Evolutionary conservation across 64 coral and sea anemone species (phyloP).

Genomic region (Actinia equina): DNA sequence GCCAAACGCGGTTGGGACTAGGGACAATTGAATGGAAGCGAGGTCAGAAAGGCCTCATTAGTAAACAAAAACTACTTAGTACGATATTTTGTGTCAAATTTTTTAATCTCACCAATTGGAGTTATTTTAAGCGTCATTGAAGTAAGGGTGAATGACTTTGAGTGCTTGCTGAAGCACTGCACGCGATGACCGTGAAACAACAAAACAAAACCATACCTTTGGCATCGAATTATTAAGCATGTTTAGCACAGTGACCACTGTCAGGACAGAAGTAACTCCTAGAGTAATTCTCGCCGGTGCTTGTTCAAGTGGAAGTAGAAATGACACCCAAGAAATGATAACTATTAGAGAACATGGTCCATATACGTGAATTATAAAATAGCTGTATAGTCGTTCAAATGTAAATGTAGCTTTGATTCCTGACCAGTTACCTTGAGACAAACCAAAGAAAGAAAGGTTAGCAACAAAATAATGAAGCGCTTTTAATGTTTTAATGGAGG

Average conservation of each 20-base stretch:
- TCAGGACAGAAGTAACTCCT: slow-evolving; percentile 89
- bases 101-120: too few relatives aligned
- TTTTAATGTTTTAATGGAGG: too few relatives aligned
- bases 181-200: too few relatives aligned
- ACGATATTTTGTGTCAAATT: too few relatives aligned
- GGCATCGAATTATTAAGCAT: slow-evolving; percentile 97
- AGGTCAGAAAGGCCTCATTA: too few relatives aligned
- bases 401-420: slow-evolving; percentile 75
- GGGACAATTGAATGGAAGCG: too few relatives aligned
- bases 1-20: too few relatives aligned
- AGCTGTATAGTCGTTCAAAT: slow-evolving; percentile 91
- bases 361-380: slow-evolving; percentile 96
- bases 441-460: neutral
- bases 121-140: too few relatives aligned
- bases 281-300: slow-evolving; percentile 90
- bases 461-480: too few relatives aligned
- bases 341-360: slow-evolving; percentile 93
- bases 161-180: too few relatives aligned
- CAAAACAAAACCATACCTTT: slow-evolving; percentile 56
- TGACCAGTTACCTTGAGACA: slow-evolving; percentile 69
- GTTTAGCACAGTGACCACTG: slow-evolving; percentile 92
- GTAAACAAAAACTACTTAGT: too few relatives aligned
- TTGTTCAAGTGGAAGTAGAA: slow-evolving; percentile 75
- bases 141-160: too few relatives aligned
- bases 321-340: slow-evolving; percentile 82